A percentile compares a stretch with the other conserved stretches of the same genome.
phyloP scores from a whole-genome alignment of 2,888 invertebrate species.

The Thysanoteuthis rhombus region DNA sequence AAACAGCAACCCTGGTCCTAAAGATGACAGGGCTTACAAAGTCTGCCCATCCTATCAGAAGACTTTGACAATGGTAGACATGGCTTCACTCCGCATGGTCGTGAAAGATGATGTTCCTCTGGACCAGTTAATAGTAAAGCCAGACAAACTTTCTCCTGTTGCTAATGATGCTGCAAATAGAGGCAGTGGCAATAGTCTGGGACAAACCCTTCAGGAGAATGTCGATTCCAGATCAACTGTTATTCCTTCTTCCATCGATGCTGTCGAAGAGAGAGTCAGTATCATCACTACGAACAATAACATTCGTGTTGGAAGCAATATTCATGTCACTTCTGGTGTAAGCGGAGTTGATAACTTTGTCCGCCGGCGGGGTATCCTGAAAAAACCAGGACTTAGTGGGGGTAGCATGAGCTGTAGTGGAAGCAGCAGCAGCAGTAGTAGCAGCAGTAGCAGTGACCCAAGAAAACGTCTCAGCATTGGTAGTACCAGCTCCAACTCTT shows the following conservation, averaged over 20 bases:
- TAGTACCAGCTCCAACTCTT: constrained; percentile 63
- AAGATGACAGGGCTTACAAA: not conserved
- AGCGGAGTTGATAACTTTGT: constrained; percentile 33
- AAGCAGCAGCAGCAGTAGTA: constrained; percentile 37
- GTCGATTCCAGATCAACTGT: not conserved
- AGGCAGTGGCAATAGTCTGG: not conserved
- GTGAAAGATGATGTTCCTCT: not conserved
- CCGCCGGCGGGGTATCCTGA: constrained; percentile 55
- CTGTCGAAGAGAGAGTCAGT: not conserved
- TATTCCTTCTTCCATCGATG: not conserved
- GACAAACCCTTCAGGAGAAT: not conserved
- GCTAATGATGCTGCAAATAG: constrained; percentile 34
- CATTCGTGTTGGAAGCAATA: not conserved
- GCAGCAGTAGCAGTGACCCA: constrained; percentile 39
- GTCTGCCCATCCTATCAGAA: not conserved
- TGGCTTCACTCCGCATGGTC: too few species aligned
- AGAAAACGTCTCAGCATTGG: constrained; percentile 60
- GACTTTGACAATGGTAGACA: not conserved
- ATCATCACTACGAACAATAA: not conserved
- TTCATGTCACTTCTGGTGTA: not conserved
- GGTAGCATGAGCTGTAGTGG: not conserved
- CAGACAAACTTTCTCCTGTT: constrained; percentile 29
- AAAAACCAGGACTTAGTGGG: constrained; percentile 38
- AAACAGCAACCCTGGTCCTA: constrained; percentile 16
- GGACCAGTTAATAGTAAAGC: not conserved